These are phyloP conservation scores for Drosophila bocqueti DNA, from an alignment of 1,140 invertebrate species.

Conservation along the genomic window DNA sequence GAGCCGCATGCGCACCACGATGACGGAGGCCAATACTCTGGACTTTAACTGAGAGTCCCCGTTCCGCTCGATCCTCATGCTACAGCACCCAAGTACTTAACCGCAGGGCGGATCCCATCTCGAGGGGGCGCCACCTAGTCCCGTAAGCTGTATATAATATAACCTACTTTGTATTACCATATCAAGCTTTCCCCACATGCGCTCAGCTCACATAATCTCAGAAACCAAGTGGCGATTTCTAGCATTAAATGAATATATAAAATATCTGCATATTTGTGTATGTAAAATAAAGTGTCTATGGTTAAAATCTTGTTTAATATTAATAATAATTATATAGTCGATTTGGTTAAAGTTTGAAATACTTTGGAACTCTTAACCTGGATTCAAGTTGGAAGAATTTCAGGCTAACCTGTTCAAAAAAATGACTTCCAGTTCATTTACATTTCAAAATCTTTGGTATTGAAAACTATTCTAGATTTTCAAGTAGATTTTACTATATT, in stretches of 20 bases:
- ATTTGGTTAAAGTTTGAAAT: no score
- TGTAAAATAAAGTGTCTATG: slow-evolving; percentile 8
- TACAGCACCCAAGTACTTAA: slow-evolving; percentile 50
- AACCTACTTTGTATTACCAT: slow-evolving; percentile 42
- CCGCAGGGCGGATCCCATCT: not conserved
- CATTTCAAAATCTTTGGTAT: no score
- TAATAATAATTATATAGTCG: no score
- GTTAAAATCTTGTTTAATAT: not conserved
- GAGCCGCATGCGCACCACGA: slow-evolving; percentile 78
- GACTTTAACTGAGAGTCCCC: slow-evolving; percentile 58
- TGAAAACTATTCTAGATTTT: no score
- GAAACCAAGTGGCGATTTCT: slow-evolving; percentile 30
- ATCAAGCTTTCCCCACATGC: slow-evolving; percentile 48
- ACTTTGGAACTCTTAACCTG: no score
- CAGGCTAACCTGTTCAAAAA: no score
- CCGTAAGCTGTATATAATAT: slow-evolving; percentile 53
- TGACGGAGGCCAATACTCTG: slow-evolving; percentile 75
- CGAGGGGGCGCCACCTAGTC: slow-evolving; percentile 13
- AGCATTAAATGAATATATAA: slow-evolving; percentile 12
- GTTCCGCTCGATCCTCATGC: slow-evolving; percentile 18
- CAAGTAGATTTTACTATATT: no score
- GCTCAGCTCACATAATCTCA: slow-evolving; percentile 45
- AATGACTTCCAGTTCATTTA: no score
- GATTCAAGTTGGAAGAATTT: no score
- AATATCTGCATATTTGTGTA: slow-evolving; percentile 13